phyloP scores from a whole-genome alignment of 1,140 invertebrate genomes.

The Dolichoris vasculosae region DNA sequence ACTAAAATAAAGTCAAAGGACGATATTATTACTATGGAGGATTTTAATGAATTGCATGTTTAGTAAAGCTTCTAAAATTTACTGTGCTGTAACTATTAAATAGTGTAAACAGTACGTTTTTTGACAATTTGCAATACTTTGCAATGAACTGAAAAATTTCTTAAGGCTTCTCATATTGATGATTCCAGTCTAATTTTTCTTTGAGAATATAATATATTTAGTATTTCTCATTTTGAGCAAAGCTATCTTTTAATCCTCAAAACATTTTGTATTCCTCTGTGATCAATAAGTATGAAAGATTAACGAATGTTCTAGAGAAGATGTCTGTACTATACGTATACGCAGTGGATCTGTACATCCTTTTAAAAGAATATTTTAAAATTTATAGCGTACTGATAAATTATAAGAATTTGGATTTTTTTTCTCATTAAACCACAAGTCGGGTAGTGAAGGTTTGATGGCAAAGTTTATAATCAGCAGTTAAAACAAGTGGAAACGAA shows the following conservation, averaged over 20 bases:
- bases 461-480: constrained; percentile 38
- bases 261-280: constrained; percentile 50
- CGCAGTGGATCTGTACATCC: constrained; percentile 34
- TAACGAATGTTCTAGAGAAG: constrained; percentile 37
- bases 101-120: constrained; percentile 34
- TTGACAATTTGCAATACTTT: constrained; percentile 24
- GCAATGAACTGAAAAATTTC: constrained; percentile 35
- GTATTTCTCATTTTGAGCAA: constrained; percentile 17
- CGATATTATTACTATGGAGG: constrained; percentile 31
- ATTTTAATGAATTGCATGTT: constrained; percentile 47
- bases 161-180: not conserved
- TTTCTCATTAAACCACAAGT: constrained; percentile 22
- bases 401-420: constrained; percentile 32
- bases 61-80: constrained; percentile 44
- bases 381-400: constrained; percentile 33
- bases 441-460: constrained; percentile 10
- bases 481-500: constrained; percentile 38
- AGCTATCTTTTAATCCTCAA: constrained; percentile 39
- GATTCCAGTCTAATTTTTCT: constrained; percentile 31
- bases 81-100: constrained; percentile 34
- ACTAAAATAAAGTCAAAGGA: constrained; percentile 38
- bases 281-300: constrained; percentile 49
- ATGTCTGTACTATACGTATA: constrained; percentile 38
- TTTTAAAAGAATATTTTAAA: constrained; percentile 47
- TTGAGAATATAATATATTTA: constrained; percentile 33